Evolutionary conservation across 2,888 invertebrate species (phyloP).

Genomic region (Smittia aterrima): DNA sequence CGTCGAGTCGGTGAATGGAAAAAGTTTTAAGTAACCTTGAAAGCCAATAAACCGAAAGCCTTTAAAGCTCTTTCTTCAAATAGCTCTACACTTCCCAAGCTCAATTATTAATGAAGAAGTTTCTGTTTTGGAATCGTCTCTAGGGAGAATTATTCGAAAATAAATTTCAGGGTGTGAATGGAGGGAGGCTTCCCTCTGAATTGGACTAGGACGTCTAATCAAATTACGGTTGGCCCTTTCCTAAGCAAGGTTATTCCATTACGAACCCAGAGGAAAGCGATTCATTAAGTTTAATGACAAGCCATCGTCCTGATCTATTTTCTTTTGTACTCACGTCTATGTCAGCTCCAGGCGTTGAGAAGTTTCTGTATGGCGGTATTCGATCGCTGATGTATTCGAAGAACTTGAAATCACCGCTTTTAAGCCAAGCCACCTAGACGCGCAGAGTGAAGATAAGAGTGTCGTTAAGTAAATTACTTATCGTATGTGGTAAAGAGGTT

Average conservation of each 20-base stretch:
- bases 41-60: no score
- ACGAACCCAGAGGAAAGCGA: neutral
- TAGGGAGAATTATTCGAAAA: no score
- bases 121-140: no score
- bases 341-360: slow-evolving; percentile 66
- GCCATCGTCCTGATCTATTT: neutral
- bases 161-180: no score
- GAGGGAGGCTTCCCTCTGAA: no score
- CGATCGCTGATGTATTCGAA: slow-evolving; percentile 77
- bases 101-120: no score
- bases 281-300: slow-evolving; percentile 11
- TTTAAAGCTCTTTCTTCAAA: no score
- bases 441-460: neutral
- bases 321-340: slow-evolving; percentile 72
- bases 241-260: neutral
- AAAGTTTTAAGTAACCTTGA: no score
- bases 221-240: neutral
- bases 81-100: no score
- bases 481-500: neutral
- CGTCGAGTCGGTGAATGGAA: no score
- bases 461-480: neutral
- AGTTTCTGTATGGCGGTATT: slow-evolving; percentile 69
- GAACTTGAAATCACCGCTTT: slow-evolving; percentile 62
- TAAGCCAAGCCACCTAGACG: slow-evolving; percentile 54
- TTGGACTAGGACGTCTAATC: no score